phyloP scores from a whole-genome alignment of 1,140 invertebrate genomes.

The Apis dorsata region DNA sequence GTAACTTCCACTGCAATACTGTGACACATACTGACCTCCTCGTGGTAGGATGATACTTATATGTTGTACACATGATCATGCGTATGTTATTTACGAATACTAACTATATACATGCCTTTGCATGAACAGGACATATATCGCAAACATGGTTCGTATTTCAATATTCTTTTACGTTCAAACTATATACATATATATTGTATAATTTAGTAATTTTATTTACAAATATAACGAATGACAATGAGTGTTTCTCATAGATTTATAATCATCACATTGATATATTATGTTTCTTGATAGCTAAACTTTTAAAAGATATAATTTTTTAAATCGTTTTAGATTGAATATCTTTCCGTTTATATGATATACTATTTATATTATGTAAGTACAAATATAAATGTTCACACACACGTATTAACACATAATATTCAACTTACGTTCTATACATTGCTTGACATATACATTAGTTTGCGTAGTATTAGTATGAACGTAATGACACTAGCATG shows the following conservation, averaged over 20 bases:
- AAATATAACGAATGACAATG: background rate
- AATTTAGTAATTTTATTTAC: background rate
- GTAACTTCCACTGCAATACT: constrained; percentile 49
- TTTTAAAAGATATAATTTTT: background rate
- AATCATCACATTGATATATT: constrained; percentile 2
- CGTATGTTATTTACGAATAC: constrained; percentile 51
- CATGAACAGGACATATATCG: constrained; percentile 15
- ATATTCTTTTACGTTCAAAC: background rate
- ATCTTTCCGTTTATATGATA: background rate
- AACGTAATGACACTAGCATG: background rate
- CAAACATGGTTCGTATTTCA: background rate
- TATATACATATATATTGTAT: background rate
- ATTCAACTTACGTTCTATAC: background rate
- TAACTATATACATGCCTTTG: constrained; percentile 21
- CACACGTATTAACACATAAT: background rate
- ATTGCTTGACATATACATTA: background rate
- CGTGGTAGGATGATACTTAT: constrained; percentile 56
- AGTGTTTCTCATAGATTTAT: background rate
- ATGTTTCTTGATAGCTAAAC: background rate
- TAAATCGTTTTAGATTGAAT: background rate
- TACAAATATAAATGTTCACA: background rate
- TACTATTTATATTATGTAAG: background rate
- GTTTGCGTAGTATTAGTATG: background rate
- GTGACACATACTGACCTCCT: constrained; percentile 62
- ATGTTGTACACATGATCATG: constrained; percentile 49